phyloP scores from a whole-genome alignment of 2,797 vertebrate genomes.

The Sternotherus odoratus region DNA sequence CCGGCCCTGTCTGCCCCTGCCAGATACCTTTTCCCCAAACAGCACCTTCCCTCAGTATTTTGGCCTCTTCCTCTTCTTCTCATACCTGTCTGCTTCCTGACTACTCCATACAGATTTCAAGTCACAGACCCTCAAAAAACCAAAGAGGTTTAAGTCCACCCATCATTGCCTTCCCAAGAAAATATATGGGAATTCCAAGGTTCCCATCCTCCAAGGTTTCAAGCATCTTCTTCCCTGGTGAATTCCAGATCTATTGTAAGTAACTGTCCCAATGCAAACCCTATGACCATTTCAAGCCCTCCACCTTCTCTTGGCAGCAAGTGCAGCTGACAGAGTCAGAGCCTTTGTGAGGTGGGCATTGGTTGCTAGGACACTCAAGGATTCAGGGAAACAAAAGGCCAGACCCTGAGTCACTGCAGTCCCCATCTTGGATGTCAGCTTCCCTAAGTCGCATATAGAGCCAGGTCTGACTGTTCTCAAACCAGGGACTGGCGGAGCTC shows the following conservation, averaged over 20 bases:
- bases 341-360: conserved; percentile 16
- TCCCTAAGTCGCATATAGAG: background rate
- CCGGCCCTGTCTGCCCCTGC: background rate
- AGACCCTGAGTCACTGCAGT: background rate
- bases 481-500: conserved; percentile 10
- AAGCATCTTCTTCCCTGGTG: background rate
- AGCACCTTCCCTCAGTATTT: background rate
- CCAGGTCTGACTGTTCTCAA: background rate
- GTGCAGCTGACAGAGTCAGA: background rate
- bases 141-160: background rate
- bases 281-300: background rate
- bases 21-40: background rate
- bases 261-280: background rate
- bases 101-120: background rate
- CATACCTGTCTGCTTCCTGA: background rate
- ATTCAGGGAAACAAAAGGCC: background rate
- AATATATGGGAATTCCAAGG: background rate
- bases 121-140: background rate
- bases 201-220: background rate
- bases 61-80: background rate
- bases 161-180: background rate
- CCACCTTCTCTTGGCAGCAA: background rate
- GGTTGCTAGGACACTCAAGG: conserved; percentile 29
- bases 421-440: background rate
- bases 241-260: background rate